These are phyloP conservation scores for Plectrocnemia conspersa DNA, from an alignment of 1,140 invertebrate species.

Conservation along the genomic window DNA sequence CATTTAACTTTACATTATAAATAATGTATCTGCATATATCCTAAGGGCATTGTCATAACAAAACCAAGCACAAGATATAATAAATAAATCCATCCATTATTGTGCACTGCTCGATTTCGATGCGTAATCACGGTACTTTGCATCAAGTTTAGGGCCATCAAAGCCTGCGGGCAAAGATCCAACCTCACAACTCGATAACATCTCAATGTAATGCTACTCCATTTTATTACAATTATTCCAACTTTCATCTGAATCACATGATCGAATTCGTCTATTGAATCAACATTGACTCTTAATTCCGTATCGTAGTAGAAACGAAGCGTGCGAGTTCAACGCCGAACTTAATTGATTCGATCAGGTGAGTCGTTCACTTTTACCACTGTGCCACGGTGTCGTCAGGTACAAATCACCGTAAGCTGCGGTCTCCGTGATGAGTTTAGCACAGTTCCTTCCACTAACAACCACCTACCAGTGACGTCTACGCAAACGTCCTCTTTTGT, in stretches of 20 bases:
- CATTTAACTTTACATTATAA: no score
- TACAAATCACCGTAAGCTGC: slow-evolving; percentile 20
- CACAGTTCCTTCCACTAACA: slow-evolving; percentile 14
- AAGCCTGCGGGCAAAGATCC: slow-evolving; percentile 14
- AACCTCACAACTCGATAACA: no score
- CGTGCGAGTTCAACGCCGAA: slow-evolving; percentile 2
- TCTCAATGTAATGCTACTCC: neutral
- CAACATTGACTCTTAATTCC: neutral
- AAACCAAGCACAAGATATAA: no score
- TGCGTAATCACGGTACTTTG: slow-evolving; percentile 12
- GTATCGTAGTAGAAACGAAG: neutral
- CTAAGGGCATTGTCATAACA: no score
- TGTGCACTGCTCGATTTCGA: slow-evolving; percentile 14
- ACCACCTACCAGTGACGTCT: neutral
- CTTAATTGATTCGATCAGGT: neutral
- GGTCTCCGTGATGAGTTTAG: slow-evolving; percentile 23
- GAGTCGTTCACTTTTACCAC: slow-evolving; percentile 3
- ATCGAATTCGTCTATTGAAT: neutral
- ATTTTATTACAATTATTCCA: slow-evolving; percentile 3
- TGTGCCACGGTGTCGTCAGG: slow-evolving; percentile 5
- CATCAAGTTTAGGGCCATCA: neutral
- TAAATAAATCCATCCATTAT: slow-evolving; percentile 22
- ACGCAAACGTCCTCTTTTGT: slow-evolving; percentile 1
- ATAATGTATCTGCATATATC: no score
- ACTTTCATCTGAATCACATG: neutral